These are phyloP conservation scores for Drosophila bipectinata DNA, from an alignment of 1,140 invertebrate genomes.

Conservation along the genomic window DNA sequence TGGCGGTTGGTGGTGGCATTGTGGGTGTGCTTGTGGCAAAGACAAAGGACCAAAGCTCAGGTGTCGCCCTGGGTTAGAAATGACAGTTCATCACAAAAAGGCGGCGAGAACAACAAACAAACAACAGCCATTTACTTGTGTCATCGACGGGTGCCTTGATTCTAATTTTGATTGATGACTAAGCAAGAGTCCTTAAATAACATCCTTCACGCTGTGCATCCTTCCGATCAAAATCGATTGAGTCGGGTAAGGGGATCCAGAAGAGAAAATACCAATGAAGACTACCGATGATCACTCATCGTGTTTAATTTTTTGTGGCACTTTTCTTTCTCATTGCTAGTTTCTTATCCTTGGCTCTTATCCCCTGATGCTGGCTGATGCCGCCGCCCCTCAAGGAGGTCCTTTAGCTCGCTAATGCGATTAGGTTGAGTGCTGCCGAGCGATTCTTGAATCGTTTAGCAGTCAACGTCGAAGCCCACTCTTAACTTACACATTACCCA, in stretches of 20 bases:
- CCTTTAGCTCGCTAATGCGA: constrained; percentile 36
- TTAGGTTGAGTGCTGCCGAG: constrained; percentile 38
- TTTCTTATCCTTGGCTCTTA: neutral
- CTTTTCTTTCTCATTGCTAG: neutral
- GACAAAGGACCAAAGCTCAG: constrained; percentile 28
- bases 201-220: constrained; percentile 3
- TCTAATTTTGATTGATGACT: constrained; percentile 78
- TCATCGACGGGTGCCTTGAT: constrained; percentile 52
- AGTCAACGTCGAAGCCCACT: constrained; percentile 3
- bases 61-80: constrained; percentile 44
- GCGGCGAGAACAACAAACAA: constrained; percentile 14
- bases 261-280: too few species aligned
- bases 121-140: constrained; percentile 53
- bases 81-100: constrained; percentile 60
- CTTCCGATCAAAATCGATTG: neutral
- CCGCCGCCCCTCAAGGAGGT: neutral
- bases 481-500: neutral
- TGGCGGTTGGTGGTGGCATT: neutral
- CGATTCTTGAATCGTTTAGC: constrained; percentile 40
- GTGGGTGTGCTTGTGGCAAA: constrained; percentile 1
- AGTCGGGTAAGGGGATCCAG: too few species aligned
- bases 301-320: neutral
- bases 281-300: neutral
- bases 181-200: constrained; percentile 14
- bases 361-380: neutral